Base-by-base conservation (phyloP, 2,797 vertebrate species). In the Clarias platycephalus region DNA sequence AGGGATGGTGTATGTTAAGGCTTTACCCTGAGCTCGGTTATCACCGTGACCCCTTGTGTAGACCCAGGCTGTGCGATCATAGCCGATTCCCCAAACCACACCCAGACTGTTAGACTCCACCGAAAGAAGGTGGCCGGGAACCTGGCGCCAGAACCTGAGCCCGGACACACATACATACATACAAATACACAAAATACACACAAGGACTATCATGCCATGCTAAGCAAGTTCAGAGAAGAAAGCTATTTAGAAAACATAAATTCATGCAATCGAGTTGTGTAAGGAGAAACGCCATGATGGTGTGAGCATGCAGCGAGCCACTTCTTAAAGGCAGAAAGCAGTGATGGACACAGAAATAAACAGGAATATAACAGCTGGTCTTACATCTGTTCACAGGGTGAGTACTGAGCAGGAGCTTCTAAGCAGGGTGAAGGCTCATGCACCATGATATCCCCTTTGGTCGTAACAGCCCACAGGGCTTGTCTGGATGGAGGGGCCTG, bases 61-160 rank as follows among this genome's bases (percentile, higher is more conserved):
- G 80, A 96, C 96, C 98, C 98, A 99, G 88, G 97, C 96, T 0
- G 96, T 96, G 93, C 95, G 94, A 90, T 99, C 96, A 6, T 96
- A 96, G 88, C 97, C 97, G 64, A 99, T 75, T 88, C 97, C 98
- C 98, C 98, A 99, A 79, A 98, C 97, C 85, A 99, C 93, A 49
- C 98, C 98, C 34, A 91, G 93, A 92, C 95, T 95, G 92, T 96
- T 97, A 92, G 95, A 95, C 91, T 99, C 98, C 58, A 99, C 91
- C 87, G 95, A 85, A 58, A 94, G 94, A 90, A 99, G 95, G 91
- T 99, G 98, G 40, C 98, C 98, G 2, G 97, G 97, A 86, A 99
- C 93, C 91, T 98, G 98, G 12, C 96, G 94, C 98, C 98, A 99
- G 91, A 97, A 99, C 97, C 98, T 99, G 93, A 90, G 91, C 90